Base-by-base conservation (phyloP, 2,797 vertebrate species). In the Pristis pectinata region DNA sequence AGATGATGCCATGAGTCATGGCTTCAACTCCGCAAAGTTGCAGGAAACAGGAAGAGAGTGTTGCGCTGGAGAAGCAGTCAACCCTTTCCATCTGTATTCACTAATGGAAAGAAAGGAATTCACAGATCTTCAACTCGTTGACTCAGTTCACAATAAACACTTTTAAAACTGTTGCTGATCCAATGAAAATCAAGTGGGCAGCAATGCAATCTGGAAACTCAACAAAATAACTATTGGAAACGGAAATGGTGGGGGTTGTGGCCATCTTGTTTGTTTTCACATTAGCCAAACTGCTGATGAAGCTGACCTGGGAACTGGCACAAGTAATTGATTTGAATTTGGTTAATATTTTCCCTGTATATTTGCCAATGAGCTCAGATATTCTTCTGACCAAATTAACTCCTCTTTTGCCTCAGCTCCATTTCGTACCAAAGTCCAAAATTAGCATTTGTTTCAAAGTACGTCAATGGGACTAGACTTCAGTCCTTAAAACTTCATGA, bases 171-270 rank as follows among this genome's bases (percentile, higher is more conserved):
- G n/a, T 22, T 91, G n/a, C 67, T 91, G 87, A 87, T 41, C 61
- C 19, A 91, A 76, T 34, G 49, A 56, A 94, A 94, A 76, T 94
- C 67, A 34, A 94, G 70, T 94, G 44, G 70, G 92, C 44, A 76
- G 92, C 61, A 93, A 70, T 41, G 41, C 10, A 53, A 27, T 76
- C 67, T 94, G 70, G 67, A 94, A 74, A 53, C 41, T 34, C 70
- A 76, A 19, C 70, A 94, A 94, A 94, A 72, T 53, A 76, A 76
- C 37, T 76, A 74, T 76, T 49, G 92, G 92, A 94, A 94, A 76
- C 67, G 70, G 44, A 76, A 94, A 70, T 53, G 53, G 67, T 74
- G 44, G 70, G 64, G 44, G 0, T n/a, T 74, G 92, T 94, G 92
- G 41, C 15, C 11, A 53, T 22, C 44, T 72, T 94, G 92, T 94